Percentiles rank a stretch among this genome's conserved stretches.
These are phyloP conservation scores for Pelobates fuscus DNA, from an alignment of 2,113 vertebrate species.

Conservation along the genomic window DNA sequence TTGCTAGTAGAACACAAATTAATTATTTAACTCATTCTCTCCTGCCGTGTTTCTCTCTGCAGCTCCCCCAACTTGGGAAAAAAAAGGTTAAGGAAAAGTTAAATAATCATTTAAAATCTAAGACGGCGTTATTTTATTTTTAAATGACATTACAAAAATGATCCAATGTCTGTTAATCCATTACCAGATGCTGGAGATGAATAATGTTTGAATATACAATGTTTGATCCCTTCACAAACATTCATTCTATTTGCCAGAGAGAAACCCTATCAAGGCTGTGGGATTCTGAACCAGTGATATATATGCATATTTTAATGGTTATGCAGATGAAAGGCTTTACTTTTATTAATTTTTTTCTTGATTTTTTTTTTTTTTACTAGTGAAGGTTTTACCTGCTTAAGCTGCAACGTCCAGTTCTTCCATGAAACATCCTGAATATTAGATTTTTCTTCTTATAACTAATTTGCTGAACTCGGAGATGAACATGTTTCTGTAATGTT, in stretches of 20 bases:
- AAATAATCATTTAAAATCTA: not conserved
- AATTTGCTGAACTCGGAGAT: no score
- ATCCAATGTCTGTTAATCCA: conserved; percentile 36
- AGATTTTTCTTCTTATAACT: no score
- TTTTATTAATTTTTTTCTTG: conserved; percentile 58
- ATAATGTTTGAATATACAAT: conserved; percentile 34
- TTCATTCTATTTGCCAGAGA: conserved; percentile 39
- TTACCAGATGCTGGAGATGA: conserved; percentile 32
- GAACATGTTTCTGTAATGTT: no score
- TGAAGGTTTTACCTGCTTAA: no score
- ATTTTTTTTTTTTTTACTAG: not conserved
- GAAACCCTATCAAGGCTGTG: conserved; percentile 20
- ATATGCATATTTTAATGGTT: conserved; percentile 63
- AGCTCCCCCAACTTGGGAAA: not conserved
- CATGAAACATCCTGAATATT: no score
- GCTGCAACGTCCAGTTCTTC: no score
- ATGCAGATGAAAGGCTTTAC: conserved; percentile 64
- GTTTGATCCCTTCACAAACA: conserved; percentile 36
- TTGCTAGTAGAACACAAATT: not conserved
- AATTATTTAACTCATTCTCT: conserved; percentile 23
- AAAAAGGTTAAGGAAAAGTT: not conserved
- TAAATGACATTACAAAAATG: conserved; percentile 35
- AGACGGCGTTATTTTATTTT: conserved; percentile 5
- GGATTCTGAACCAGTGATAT: conserved; percentile 49
- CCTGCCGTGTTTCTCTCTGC: not conserved